Conservation (phyloP, 2,888 invertebrate genomes). For the Melanophora roralis region DNA sequence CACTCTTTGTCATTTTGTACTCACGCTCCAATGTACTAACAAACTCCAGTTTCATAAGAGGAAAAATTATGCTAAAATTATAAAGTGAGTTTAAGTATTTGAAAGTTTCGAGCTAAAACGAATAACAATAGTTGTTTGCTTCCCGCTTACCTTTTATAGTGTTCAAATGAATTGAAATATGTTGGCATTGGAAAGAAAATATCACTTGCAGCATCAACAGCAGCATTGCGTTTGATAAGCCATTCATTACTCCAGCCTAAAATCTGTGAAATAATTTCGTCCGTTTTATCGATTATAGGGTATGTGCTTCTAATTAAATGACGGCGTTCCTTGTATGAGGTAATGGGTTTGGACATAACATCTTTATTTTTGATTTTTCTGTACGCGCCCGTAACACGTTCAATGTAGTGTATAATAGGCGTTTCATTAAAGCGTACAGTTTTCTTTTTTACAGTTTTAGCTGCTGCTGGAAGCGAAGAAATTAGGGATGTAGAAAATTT, state of each 20-base stretch:
- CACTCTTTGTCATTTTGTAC: conserved; percentile 51
- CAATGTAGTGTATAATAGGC: conserved; percentile 67
- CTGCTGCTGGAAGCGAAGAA: background rate
- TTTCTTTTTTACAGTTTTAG: conserved; percentile 51
- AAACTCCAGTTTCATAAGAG: conserved; percentile 74
- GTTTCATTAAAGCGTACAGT: conserved; percentile 70
- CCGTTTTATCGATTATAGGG: conserved; percentile 69
- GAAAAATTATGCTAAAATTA: conserved; percentile 69
- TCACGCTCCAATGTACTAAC: conserved; percentile 69
- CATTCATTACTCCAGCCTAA: conserved; percentile 83
- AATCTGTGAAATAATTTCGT: conserved; percentile 79
- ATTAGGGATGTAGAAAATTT: no score
- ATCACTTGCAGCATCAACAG: conserved; percentile 78
- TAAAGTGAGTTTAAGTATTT: no score
- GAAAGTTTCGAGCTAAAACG: no score
- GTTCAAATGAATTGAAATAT: conserved; percentile 79
- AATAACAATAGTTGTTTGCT: background rate
- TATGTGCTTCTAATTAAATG: conserved; percentile 51
- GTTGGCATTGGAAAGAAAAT: conserved; percentile 79
- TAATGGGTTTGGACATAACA: conserved; percentile 58
- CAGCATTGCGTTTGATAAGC: conserved; percentile 80
- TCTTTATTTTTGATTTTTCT: conserved; percentile 66
- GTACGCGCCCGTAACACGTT: conserved; percentile 63
- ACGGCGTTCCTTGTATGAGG: conserved; percentile 67
- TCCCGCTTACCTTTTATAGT: conserved; percentile 79